phyloP scores from a whole-genome alignment of 1,140 invertebrate genomes.

The Drosophila bipectinata region DNA sequence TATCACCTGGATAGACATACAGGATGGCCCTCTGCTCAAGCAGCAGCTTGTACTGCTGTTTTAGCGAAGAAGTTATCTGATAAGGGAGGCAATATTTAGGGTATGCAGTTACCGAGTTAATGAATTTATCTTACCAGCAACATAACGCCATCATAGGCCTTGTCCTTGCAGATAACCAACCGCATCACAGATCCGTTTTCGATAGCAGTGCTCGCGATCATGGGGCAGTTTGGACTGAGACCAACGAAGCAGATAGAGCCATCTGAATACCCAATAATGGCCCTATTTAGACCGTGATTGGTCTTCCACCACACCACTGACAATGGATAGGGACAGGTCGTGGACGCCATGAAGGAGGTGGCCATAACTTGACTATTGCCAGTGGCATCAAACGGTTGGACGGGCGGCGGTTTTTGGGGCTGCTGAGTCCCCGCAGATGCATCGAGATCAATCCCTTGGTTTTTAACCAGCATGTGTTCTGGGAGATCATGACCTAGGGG shows the following conservation, averaged over 20 bases:
- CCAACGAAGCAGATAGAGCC: slow-evolving; percentile 90
- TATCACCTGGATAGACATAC: slow-evolving; percentile 86
- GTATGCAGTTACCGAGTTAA: neutral
- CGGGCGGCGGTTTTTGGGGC: slow-evolving; percentile 21
- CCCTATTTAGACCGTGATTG: slow-evolving; percentile 85
- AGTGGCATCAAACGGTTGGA: slow-evolving; percentile 84
- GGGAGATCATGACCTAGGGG: slow-evolving; percentile 68
- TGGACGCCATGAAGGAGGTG: slow-evolving; percentile 84
- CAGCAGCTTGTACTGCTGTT: slow-evolving; percentile 87
- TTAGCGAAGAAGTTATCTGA: slow-evolving; percentile 88
- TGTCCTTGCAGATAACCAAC: slow-evolving; percentile 88
- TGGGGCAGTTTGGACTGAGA: slow-evolving; percentile 87
- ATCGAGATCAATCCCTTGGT: slow-evolving; percentile 14
- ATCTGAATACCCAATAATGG: slow-evolving; percentile 89
- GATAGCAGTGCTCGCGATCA: slow-evolving; percentile 87
- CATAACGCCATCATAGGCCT: slow-evolving; percentile 87
- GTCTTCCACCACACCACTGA: slow-evolving; percentile 90
- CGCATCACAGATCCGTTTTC: slow-evolving; percentile 86
- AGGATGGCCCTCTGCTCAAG: slow-evolving; percentile 87
- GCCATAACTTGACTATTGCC: slow-evolving; percentile 84
- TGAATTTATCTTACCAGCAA: slow-evolving; percentile 85
- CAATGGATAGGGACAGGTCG: slow-evolving; percentile 85
- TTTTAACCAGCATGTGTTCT: slow-evolving; percentile 64
- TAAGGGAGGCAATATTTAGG: neutral
- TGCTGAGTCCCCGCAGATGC: neutral